Evolutionary conservation across 2,888 invertebrate species (phyloP), one percentile per base, ranked within the genome.

Genomic region (Apamea sordens): DNA sequence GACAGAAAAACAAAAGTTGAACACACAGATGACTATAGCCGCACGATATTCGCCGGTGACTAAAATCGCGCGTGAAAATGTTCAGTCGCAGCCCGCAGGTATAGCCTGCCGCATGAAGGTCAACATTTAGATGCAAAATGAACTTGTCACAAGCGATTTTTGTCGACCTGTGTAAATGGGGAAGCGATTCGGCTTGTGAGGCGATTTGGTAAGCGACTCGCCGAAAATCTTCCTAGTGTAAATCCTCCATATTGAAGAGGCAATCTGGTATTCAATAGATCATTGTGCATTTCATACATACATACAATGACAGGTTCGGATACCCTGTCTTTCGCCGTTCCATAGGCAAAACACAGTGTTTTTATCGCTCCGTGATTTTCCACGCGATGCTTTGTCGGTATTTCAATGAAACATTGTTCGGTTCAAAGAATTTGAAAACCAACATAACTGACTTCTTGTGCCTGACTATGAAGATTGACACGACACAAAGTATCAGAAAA

Each of bases 331-430:
- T 69, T 69, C 41, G 36, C 59, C 63, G 84, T 74, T 59, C 59
- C 53, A 47, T 41, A 72, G n/a, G n/a, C 77, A 81, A 83, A 84
- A 80, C 73, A 76, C 50, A 59, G 15, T 11, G 56, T 65, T 82
- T 82, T 85, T 79, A 78, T 71, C 63, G 72, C 72, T 28, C 36
- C 18, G 69, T 85, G 47, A 74, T 79, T 75, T 85, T 83, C 82
- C 84, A 84, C 82, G 67, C 73, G 64, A 74, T 85, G 74, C 76
- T 85, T 85, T 85, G 85, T 80, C 72, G 80, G 80, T 78, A 82
- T 80, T 83, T 85, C 64, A 83, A 83, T 83, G 80, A 80, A 70
- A 83, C 85, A 83, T 85, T 85, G 85, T 85, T 83, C 80, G 41
- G 36, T 85, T 85, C 85, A 21, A 68, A 77, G 85, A 85, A 85